phyloP scores from a whole-genome alignment of 2,888 invertebrate genomes.

The Chironomus tentans region DNA sequence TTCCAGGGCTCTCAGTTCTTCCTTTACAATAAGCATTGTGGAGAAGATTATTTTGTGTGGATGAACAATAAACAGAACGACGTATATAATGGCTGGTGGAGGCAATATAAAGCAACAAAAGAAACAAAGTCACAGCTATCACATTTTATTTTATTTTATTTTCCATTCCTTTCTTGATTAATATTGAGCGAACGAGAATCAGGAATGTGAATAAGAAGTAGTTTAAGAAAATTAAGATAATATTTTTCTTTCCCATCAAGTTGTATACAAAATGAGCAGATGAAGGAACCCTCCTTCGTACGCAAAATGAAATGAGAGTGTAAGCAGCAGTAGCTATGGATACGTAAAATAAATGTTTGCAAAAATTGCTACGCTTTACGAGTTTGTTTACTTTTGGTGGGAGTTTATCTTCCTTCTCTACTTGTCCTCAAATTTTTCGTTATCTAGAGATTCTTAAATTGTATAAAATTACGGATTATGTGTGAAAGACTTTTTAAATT shows the following conservation, averaged over 20 bases:
- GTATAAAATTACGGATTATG: too few relatives aligned
- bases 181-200: not conserved
- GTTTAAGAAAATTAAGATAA: not conserved
- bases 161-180: not conserved
- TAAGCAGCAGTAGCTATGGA: too few relatives aligned
- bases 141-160: not conserved
- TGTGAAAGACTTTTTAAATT: too few relatives aligned
- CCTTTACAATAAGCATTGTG: not conserved
- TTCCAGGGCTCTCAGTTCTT: conserved; percentile 10
- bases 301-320: too few relatives aligned
- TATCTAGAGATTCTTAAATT: not conserved
- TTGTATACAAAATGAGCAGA: not conserved
- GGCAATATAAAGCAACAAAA: too few relatives aligned
- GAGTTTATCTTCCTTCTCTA: not conserved
- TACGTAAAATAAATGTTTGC: too few relatives aligned
- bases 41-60: too few relatives aligned
- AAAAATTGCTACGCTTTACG: not conserved
- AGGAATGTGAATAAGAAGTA: not conserved
- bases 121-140: too few relatives aligned
- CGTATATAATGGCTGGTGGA: too few relatives aligned
- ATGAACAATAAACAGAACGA: too few relatives aligned
- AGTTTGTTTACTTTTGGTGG: not conserved
- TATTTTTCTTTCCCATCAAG: not conserved
- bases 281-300: not conserved
- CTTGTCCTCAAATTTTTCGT: not conserved